A percentile compares a stretch with the other conserved stretches of the same genome.
Conservation (phyloP, 2,797 vertebrate genomes). For the Notoglanidium macrostoma region DNA sequence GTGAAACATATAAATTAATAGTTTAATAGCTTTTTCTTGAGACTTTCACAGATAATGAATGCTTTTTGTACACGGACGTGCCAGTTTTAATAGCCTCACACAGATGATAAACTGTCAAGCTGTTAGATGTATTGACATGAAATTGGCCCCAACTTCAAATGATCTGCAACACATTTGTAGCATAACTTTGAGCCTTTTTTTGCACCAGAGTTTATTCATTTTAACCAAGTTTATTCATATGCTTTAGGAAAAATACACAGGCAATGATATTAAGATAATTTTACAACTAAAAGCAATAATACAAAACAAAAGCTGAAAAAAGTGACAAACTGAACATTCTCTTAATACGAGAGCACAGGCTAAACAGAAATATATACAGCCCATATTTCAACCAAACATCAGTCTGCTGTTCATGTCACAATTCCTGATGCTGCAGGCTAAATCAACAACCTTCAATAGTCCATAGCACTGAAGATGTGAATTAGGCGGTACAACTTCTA, state of each 20-base stretch:
- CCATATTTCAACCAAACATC: not conserved
- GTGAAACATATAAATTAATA: not conserved
- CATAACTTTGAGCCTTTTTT: not conserved
- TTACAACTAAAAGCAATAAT: not conserved
- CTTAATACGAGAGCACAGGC: not conserved
- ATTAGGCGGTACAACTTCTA: not conserved
- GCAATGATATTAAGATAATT: too few species aligned
- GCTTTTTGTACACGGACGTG: not conserved
- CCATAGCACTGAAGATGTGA: not conserved
- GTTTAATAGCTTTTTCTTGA: slow-evolving; percentile 2
- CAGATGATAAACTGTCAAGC: not conserved
- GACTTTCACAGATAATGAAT: not conserved
- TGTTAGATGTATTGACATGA: not conserved
- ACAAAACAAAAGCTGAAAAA: not conserved
- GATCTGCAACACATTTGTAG: not conserved
- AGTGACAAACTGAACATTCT: not conserved
- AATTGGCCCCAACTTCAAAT: not conserved
- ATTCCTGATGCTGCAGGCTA: not conserved
- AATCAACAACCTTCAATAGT: not conserved
- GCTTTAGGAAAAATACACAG: not conserved
- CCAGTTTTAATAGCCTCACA: not conserved
- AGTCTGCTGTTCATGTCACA: not conserved
- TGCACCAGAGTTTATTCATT: not conserved
- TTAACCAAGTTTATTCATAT: not conserved
- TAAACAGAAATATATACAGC: slow-evolving; percentile 2